Conservation (phyloP, 2,113 vertebrate genomes). For the Myrmecophaga tridactyla region DNA sequence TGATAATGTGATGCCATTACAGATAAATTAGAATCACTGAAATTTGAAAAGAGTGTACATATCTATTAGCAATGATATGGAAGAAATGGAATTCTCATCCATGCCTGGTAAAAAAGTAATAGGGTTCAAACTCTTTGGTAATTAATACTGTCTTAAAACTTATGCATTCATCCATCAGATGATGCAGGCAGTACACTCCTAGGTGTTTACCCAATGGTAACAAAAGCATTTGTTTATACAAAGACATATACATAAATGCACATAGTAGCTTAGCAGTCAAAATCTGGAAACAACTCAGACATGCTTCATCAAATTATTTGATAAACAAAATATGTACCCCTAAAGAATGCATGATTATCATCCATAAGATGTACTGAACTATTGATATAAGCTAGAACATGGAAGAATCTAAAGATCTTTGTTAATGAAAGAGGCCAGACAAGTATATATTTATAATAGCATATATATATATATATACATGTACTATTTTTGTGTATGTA, state of each 20-base stretch:
- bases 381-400: background rate
- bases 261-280: background rate
- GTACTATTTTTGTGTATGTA: no score
- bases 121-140: background rate
- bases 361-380: background rate
- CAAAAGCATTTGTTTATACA: background rate
- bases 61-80: background rate
- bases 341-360: background rate
- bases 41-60: background rate
- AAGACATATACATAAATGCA: background rate
- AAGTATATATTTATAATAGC: no score
- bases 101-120: background rate
- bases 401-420: background rate
- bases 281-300: background rate
- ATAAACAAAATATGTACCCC: background rate
- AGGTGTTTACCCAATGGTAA: background rate
- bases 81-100: background rate
- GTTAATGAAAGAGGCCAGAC: background rate
- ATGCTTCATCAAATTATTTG: background rate
- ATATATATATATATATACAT: background rate
- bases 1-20: background rate
- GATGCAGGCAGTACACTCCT: background rate
- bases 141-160: background rate
- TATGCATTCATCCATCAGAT: background rate
- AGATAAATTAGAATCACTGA: background rate